Evolutionary conservation across 2,797 vertebrate species (phyloP).

Genomic region (Hoplostethus atlanticus): DNA sequence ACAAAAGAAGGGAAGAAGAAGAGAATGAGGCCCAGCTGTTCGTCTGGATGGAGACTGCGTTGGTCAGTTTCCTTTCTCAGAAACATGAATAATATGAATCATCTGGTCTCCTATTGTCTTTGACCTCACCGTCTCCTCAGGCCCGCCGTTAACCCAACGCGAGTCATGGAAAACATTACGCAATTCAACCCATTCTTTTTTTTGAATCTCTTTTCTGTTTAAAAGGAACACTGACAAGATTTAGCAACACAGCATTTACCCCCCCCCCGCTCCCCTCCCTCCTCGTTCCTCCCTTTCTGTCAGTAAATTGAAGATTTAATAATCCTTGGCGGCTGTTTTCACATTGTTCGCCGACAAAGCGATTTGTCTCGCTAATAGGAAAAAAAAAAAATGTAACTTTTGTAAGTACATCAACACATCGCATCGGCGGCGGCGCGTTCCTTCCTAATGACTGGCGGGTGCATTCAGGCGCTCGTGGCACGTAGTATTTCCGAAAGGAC

Average conservation of each 20-base stretch:
- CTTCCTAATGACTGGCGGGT: constrained; percentile 39
- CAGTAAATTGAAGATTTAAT: constrained; percentile 48
- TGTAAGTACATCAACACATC: constrained; percentile 45
- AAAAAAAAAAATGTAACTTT: constrained; percentile 25
- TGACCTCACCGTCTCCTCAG: constrained; percentile 50
- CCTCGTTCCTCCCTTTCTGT: neutral
- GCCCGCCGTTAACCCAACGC: constrained; percentile 37
- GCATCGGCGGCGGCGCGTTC: constrained; percentile 29
- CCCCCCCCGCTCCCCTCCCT: neutral
- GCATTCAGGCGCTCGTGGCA: constrained; percentile 33
- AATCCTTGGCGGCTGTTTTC: constrained; percentile 36
- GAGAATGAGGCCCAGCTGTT: constrained; percentile 67
- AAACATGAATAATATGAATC: constrained; percentile 69
- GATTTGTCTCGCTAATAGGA: constrained; percentile 39
- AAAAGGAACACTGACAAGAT: constrained; percentile 22
- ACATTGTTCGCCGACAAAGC: constrained; percentile 56
- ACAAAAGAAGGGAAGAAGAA: constrained; percentile 15
- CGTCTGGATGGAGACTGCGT: constrained; percentile 23
- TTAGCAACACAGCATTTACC: constrained; percentile 12
- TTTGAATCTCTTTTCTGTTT: neutral
- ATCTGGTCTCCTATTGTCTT: constrained; percentile 65
- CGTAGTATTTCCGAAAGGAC: neutral
- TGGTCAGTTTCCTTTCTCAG: constrained; percentile 73
- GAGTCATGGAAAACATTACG: constrained; percentile 21
- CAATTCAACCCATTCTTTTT: neutral